Evolutionary conservation across 2,113 vertebrate genomes (phyloP).

Genomic region (Hemiscyllium ocellatum): DNA sequence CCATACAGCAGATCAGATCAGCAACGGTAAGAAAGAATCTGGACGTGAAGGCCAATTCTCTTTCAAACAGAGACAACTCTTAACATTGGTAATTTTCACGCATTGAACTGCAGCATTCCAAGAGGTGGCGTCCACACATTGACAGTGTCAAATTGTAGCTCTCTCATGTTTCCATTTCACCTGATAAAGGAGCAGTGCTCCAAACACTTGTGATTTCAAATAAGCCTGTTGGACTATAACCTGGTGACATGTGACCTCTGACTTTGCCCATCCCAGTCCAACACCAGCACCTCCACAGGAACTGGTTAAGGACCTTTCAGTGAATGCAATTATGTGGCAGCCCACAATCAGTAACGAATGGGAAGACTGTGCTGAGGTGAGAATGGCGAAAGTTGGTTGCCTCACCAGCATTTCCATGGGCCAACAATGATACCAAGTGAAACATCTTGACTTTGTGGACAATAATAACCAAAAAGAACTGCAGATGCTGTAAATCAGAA

Average conservation of each 20-base stretch:
- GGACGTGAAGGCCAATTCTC: background rate
- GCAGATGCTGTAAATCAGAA: too few species aligned
- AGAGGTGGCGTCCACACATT: background rate
- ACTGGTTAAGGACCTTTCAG: background rate
- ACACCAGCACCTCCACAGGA: background rate
- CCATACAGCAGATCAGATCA: background rate
- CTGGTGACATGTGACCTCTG: too few species aligned
- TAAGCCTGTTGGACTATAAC: too few species aligned
- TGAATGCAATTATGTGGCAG: background rate
- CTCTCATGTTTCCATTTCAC: background rate
- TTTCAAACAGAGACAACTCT: background rate
- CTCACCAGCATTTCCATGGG: background rate
- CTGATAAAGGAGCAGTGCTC: background rate
- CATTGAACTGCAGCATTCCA: background rate
- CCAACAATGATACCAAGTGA: background rate
- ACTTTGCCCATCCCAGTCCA: too few species aligned
- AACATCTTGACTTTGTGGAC: background rate
- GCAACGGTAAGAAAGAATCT: background rate
- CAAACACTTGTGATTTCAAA: too few species aligned
- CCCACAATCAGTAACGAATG: background rate
- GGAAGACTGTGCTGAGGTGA: too few species aligned
- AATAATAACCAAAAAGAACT: too few species aligned
- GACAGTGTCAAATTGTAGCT: background rate
- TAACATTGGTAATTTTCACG: background rate
- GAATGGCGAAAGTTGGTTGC: background rate